Base-by-base conservation (phyloP, 2,113 vertebrate genomes). In the Tachuris rubrigastra region DNA sequence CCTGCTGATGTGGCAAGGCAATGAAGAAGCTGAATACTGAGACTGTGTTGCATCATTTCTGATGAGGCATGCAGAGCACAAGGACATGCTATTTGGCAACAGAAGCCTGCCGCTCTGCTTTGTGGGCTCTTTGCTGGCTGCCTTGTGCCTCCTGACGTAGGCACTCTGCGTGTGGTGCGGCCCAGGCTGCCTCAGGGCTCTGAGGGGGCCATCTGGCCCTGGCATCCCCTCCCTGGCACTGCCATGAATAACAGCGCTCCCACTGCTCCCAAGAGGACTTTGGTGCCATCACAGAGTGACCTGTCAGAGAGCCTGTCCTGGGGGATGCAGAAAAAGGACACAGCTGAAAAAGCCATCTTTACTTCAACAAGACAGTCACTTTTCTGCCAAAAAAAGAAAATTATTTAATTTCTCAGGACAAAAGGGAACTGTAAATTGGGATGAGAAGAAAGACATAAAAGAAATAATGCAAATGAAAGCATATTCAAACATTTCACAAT, bases 381-480 rank as follows among this genome's bases (percentile, higher is more conserved):
- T 69, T 41, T 24, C 69, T 96, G 79, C 91, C 91, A 96, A 77
- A 90, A 77, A 89, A 62, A 42, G 30, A 85, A 85, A 90, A 89
- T 72, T 20, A 76, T 60, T 91, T 63, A n/a, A 94, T 95, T 89
- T 89, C 76, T 87, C 53, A 71, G 68, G 86, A 94, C 74, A 87
- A 96, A 95, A 93, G 92, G 14, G 37, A 85, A 47, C 50, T 93
- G 72, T 89, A 95, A 89, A 89, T 90, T 73, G 39, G 88, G 77
- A 89, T 85, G 73, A 62, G 75, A 95, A 93, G n/a, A 89, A 74
- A 95, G 87, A 63, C 77, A 74, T 56, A 89, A 85, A 72, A 80
- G 76, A 87, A 96, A 88, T 86, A 95, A 91, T 50, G 56, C 41
- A 95, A 95, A 77, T 86, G 62, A 94, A 94, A 94, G 92, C 69